Evolutionary conservation across 2,113 vertebrate genomes (phyloP), one percentile per base, ranked within the genome.

Genomic region (Harpagus bidentatus): DNA sequence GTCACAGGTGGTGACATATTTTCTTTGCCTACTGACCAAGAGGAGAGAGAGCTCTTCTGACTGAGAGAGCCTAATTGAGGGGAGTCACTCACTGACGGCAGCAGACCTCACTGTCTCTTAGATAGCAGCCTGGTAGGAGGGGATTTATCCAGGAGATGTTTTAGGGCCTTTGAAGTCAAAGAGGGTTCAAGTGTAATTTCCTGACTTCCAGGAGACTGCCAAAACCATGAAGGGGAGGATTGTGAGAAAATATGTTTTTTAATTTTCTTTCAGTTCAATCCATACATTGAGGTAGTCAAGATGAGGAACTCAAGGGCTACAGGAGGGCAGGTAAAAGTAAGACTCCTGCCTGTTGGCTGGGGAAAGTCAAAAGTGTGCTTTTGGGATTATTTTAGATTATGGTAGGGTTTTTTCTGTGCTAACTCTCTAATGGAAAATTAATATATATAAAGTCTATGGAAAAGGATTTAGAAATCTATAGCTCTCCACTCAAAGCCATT

Each of bases 31-130:
- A 5, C 0, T 23, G 59, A 43, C 31, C 1, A 10, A 13, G 47
- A 34, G 47, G 34, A 47, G 48, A 1, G 63, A 31, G 25, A 36
- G 3, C 3, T 78, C n/a, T 21, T 21, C 13, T 47, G 84, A 3
- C 36, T 8, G 34, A 58, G 63, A 6, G 7, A 17, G 4, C 21
- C 45, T 38, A 16, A 36, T 2, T 1, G 72, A 47, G 13, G 0
- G 22, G 17, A 53, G 23, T 11, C 2, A 2, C 3, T 43, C 25
- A 10, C 1, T 0, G 3, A 11, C 3, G 10, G 48, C 29, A 62
- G 43, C 48, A 58, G 19, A 16, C 7, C 32, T 53, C 7, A 2
- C 9, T 28, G 17, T 6, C 28, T 23, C 32, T n/a, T 34, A 43
- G 10, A 20, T 13, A 56, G 43, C 25, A 71, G 40, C 9, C 32